Evolutionary conservation across 2,888 invertebrate species (phyloP), one percentile per base, ranked within the genome.

Genomic region (Ochlodes sylvanus): DNA sequence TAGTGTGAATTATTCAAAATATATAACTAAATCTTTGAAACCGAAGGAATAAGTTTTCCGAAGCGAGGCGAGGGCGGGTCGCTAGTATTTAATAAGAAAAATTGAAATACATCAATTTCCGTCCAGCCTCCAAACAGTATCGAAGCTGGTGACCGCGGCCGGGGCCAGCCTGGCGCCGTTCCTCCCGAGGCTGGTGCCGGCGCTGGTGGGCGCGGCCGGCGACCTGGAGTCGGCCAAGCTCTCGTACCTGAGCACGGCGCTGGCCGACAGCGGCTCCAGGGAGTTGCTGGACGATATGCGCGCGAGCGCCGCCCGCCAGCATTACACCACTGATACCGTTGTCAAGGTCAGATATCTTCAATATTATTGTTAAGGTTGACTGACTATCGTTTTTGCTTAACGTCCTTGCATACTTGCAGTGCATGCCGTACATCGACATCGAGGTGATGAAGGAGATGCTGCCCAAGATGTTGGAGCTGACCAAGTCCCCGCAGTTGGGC

Each of bases 311-410:
- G 97, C 98, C 0, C 96, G 96, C 78, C 96, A 96, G 0, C 97
- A 98, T 83, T 97, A 98, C 70, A 97, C 98, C 70, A 97, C 97
- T 73, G 98, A 98, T 79, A 97, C 98, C 3, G 96, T 98, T 44
- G 95, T 96, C 54, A 96, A 97, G 90, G 97, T 96, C 14, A n/a
- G 27, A 27, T 27, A n/a, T n/a, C n/a, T n/a, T n/a, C n/a, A n/a
- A n/a, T n/a, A n/a, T n/a, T n/a, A n/a, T n/a, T n/a, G n/a, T n/a
- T n/a, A n/a, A n/a, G n/a, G n/a, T n/a, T n/a, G n/a, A n/a, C n/a
- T n/a, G n/a, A n/a, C n/a, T n/a, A n/a, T n/a, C n/a, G n/a, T n/a
- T n/a, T n/a, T n/a, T n/a, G n/a, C n/a, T n/a, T n/a, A n/a, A n/a
- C n/a, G n/a, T n/a, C n/a, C n/a, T n/a, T n/a, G n/a, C n/a, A n/a